Evolutionary conservation across 2,888 invertebrate species (phyloP), one percentile per base, ranked within the genome.

Genomic region (Spodoptera exigua): DNA sequence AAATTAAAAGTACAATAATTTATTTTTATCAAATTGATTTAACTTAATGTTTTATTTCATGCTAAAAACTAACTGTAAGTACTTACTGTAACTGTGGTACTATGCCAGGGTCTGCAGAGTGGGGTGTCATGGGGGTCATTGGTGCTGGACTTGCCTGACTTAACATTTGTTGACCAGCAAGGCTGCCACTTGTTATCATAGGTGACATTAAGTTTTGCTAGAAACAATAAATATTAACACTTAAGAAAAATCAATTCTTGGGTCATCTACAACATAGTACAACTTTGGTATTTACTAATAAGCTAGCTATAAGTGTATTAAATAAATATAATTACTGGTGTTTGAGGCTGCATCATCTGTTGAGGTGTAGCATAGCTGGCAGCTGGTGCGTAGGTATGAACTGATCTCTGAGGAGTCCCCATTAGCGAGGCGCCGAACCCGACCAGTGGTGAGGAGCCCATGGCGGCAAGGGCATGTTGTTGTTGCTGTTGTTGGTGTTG

Each of bases 61-160:
- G 21, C 27, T 11, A 17, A n/a, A 12, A 43, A 14, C 3, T 7
- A 1, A 18, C 7, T 55, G 36, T 34, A 7, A 27, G n/a, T 41
- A 93, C 95, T 94, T 89, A 98, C 98, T 98, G 98, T 84, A 98
- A 91, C 85, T 98, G 98, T 18, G 99, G 99, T 60, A 98, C 95
- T 79, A 99, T 98, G 51, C 98, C 98, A 53, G 99, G 98, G 91
- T 99, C 98, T 10, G 98, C 97, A 0, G 98, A 98, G 60, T 96
- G 97, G 36, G 98, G 98, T 9, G 98, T 99, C 96, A 98, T 97
- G 0, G 98, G 98, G 1, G 97, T 97, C 95, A 96, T 96, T 0
- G 98, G 98, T 11, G 97, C 96, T 0, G 98, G 98, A 82, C 96
- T 95, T 2, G 95, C 95, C 49, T 96, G 95, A 40, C 95, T 95